Base-by-base conservation (phyloP, 2,888 invertebrate species). In the Noctuana brunneofusca region DNA sequence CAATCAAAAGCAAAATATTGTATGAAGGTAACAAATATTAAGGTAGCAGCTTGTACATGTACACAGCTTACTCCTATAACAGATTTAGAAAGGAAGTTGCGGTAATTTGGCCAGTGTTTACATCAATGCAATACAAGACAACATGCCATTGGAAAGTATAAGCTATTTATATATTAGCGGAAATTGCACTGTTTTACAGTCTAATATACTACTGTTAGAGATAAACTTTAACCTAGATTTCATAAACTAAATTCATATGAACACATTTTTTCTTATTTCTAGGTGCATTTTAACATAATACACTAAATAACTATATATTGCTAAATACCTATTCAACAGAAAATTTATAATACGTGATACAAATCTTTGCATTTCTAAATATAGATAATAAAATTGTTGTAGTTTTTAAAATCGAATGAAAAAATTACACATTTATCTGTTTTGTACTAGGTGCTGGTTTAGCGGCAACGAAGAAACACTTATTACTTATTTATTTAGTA, bases 221-320 rank as follows among this genome's bases (percentile, higher is more conserved):
- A 68, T 68, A 67, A 81, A 82, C 79, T 80, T 86, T 81, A 81
- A 69, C 80, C 84, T 89, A 89, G 83, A 76, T 84, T 83, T 56
- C 57, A 71, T 71, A 67, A 74, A 88, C 87, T 88, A 90, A 89
- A 87, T 87, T 89, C 83, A 87, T 89, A 90, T 90, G 90, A 90
- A 90, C 90, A 90, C 90, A 90, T 90, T 85, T 88, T 88, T 87
- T 75, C 88, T 89, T 89, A 89, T 72, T 66, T 65, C 86, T 87
- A 89, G 78, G 81, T 87, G 85, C 83, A 83, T 81, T 73, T 79
- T 80, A 79, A 71, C 5, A 75, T 78, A 63, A 80, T 81, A 87
- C 85, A 83, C 83, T 81, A 75, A n/a, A n/a, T n/a, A n/a, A n/a
- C n/a, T n/a, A n/a, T n/a, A n/a, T n/a, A n/a, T n/a, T 78, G 69